Conservation (phyloP, 2,888 invertebrate species). For the Xanthorhoe spadicearia region DNA sequence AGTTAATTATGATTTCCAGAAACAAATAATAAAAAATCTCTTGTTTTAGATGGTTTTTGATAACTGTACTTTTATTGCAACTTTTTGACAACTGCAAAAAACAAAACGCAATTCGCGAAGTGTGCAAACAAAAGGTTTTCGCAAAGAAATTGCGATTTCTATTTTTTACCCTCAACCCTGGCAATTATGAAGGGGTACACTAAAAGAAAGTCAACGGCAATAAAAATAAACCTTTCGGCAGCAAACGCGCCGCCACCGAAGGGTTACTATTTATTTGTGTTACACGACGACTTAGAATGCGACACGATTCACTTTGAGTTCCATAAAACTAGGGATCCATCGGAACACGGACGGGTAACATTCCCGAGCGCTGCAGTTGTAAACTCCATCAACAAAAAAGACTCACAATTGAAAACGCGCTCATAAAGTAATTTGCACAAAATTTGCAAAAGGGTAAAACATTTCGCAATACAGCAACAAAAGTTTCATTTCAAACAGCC, state of each 20-base stretch:
- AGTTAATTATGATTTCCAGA: constrained; percentile 39
- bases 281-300: constrained; percentile 68
- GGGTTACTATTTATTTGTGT: constrained; percentile 81
- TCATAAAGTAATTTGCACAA: constrained; percentile 84
- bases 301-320: constrained; percentile 59
- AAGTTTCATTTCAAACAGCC: constrained; percentile 72
- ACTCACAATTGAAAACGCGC: constrained; percentile 63
- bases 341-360: constrained; percentile 58
- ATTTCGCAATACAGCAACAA: constrained; percentile 61
- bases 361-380: constrained; percentile 66
- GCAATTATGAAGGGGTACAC: constrained; percentile 79
- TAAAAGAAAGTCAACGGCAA: constrained; percentile 77
- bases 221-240: constrained; percentile 82
- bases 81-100: constrained; percentile 50
- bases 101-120: constrained; percentile 52
- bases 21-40: constrained; percentile 25
- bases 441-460: constrained; percentile 80
- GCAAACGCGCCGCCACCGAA: constrained; percentile 77
- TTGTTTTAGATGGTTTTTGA: constrained; percentile 5
- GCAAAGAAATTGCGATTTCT: constrained; percentile 61
- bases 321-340: constrained; percentile 64
- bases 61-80: constrained; percentile 39
- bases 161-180: constrained; percentile 68
- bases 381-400: constrained; percentile 67
- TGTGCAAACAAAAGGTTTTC: constrained; percentile 59